A percentile compares a stretch with the other conserved stretches of the same genome.
Evolutionary conservation across 2,888 invertebrate species (phyloP).

Genomic region (Cerceris rybyensis): DNA sequence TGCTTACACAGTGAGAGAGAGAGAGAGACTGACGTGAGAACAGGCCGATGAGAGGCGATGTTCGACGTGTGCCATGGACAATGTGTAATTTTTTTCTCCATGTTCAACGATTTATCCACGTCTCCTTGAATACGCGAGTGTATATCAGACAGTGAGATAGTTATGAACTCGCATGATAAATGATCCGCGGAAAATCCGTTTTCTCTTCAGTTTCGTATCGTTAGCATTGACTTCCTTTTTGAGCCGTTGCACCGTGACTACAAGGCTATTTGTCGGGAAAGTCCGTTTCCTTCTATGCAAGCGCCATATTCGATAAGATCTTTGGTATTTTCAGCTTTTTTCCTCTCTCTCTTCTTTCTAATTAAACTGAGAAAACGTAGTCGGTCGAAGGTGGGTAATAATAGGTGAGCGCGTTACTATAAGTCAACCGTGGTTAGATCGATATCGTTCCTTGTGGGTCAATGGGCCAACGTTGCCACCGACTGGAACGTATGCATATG

Average conservation of each 20-base stretch:
- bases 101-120: conserved; percentile 46
- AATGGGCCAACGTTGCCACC: conserved; percentile 38
- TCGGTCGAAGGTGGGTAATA: conserved; percentile 33
- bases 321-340: not conserved
- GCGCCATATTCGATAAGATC: conserved; percentile 39
- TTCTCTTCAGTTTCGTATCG: conserved; percentile 23
- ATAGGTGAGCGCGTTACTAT: conserved; percentile 39
- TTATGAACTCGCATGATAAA: conserved; percentile 43
- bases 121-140: conserved; percentile 28
- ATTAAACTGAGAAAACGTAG: conserved; percentile 41
- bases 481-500: conserved; percentile 35
- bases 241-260: conserved; percentile 33
- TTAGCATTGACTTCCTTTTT: conserved; percentile 35
- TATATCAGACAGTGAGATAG: conserved; percentile 24
- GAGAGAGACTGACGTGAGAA: not conserved
- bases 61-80: not conserved
- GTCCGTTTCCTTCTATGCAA: conserved; percentile 36
- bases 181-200: conserved; percentile 15
- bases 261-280: conserved; percentile 23
- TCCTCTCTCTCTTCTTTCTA: conserved; percentile 7
- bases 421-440: conserved; percentile 55
- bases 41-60: not conserved
- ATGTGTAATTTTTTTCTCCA: not conserved
- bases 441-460: conserved; percentile 57
- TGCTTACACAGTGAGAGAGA: not conserved